Evolutionary conservation across 2,888 invertebrate genomes (phyloP).

Genomic region (Geotrupes spiniger): DNA sequence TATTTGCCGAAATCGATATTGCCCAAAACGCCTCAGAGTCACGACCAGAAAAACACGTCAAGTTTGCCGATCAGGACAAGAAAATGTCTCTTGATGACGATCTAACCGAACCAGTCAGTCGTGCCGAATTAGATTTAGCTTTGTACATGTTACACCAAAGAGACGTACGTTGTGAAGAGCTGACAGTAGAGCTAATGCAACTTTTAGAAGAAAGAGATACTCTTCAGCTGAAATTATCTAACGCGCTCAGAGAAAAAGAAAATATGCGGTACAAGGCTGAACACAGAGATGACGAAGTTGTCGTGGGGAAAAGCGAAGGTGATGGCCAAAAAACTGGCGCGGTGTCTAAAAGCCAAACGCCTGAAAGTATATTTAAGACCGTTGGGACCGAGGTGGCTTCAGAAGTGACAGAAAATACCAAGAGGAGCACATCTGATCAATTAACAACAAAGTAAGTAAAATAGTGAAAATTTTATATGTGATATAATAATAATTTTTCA

Average conservation of each 20-base stretch:
- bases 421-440: conserved; percentile 22
- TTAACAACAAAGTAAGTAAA: conserved; percentile 13
- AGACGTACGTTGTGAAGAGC: conserved; percentile 81
- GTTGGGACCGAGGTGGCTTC: conserved; percentile 40
- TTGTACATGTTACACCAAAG: conserved; percentile 83
- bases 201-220: conserved; percentile 83
- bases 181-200: conserved; percentile 79
- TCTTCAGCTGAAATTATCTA: conserved; percentile 76
- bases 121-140: conserved; percentile 75
- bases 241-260: conserved; percentile 74
- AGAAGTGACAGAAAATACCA: conserved; percentile 35
- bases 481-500: conserved; percentile 39
- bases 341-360: conserved; percentile 33
- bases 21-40: conserved; percentile 24
- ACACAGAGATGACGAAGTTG: not conserved
- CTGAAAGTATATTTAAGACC: conserved; percentile 36
- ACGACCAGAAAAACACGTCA: conserved; percentile 31
- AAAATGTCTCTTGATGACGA: conserved; percentile 29
- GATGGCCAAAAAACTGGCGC: conserved; percentile 15
- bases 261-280: conserved; percentile 49
- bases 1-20: conserved; percentile 47
- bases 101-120: conserved; percentile 39
- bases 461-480: conserved; percentile 15
- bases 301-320: not conserved
- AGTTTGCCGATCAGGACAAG: conserved; percentile 15